Conservation (phyloP, 2,797 vertebrate species). For the Poecilia gillii region DNA sequence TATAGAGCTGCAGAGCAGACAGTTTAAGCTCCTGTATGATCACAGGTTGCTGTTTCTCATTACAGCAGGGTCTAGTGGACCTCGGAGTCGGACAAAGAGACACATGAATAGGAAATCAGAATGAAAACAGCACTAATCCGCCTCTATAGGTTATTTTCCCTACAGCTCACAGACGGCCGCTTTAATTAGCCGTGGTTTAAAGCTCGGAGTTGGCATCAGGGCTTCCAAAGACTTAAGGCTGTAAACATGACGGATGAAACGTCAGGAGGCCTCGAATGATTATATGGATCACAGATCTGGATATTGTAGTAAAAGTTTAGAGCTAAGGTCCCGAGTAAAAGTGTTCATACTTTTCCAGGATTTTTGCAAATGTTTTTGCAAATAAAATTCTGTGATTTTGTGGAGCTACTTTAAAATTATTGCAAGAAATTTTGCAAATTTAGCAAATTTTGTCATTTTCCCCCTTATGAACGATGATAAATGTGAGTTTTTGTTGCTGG, state of each 20-base stretch:
- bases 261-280: not conserved
- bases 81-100: conserved; percentile 8
- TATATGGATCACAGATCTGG: not conserved
- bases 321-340: not conserved
- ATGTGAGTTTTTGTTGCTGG: not conserved
- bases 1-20: conserved; percentile 39
- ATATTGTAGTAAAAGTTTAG: not conserved
- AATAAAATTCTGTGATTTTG: not conserved
- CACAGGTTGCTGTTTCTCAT: conserved; percentile 22
- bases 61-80: conserved; percentile 16
- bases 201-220: not conserved
- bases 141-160: not conserved
- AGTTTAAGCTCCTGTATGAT: conserved; percentile 30
- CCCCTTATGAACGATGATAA: not conserved
- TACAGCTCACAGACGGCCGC: not conserved
- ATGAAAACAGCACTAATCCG: conserved; percentile 10
- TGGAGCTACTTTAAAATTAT: not conserved
- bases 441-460: not conserved
- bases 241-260: not conserved
- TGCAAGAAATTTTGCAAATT: too few relatives aligned
- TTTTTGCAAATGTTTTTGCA: not conserved
- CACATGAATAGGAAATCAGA: conserved; percentile 13
- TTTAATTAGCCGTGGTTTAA: conserved; percentile 1
- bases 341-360: too few relatives aligned
- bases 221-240: not conserved